Conservation (phyloP, 1,140 invertebrate genomes). For the Pogonomyrmex californicus region DNA sequence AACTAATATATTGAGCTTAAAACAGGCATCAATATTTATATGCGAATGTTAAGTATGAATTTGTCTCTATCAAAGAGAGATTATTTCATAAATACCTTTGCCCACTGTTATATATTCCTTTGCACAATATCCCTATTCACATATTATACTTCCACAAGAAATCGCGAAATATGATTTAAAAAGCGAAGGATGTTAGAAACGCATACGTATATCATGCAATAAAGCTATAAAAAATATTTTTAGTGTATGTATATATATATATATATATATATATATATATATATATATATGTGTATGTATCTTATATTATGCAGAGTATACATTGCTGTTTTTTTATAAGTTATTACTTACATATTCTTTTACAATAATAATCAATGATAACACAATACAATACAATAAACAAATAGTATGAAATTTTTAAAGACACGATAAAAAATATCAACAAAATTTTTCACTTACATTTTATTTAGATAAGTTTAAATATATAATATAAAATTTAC, state of each 20-base stretch:
- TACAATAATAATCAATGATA: conserved; percentile 8
- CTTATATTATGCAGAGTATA: conserved; percentile 23
- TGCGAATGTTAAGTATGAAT: conserved; percentile 60
- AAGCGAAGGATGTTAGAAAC: conserved; percentile 46
- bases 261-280: no score
- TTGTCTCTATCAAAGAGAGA: conserved; percentile 32
- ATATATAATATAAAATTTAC: conserved; percentile 79
- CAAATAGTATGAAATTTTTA: conserved; percentile 8
- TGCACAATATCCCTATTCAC: conserved; percentile 44
- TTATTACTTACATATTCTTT: conserved; percentile 19
- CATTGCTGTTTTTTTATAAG: conserved; percentile 25
- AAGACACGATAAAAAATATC: conserved; percentile 1
- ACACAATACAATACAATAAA: conserved; percentile 5
- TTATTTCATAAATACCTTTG: conserved; percentile 37
- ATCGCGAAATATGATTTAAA: conserved; percentile 52
- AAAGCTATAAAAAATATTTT: conserved; percentile 54
- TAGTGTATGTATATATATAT: conserved; percentile 58
- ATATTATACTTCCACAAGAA: conserved; percentile 45
- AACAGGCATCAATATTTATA: conserved; percentile 70
- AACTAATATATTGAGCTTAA: conserved; percentile 69
- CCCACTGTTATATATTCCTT: conserved; percentile 60
- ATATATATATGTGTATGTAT: no score
- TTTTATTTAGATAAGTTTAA: conserved; percentile 13
- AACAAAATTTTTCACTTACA: conserved; percentile 47
- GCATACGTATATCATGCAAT: conserved; percentile 61